Evolutionary conservation across 1,140 invertebrate species (phyloP).

Genomic region (Bombus soroeensis): DNA sequence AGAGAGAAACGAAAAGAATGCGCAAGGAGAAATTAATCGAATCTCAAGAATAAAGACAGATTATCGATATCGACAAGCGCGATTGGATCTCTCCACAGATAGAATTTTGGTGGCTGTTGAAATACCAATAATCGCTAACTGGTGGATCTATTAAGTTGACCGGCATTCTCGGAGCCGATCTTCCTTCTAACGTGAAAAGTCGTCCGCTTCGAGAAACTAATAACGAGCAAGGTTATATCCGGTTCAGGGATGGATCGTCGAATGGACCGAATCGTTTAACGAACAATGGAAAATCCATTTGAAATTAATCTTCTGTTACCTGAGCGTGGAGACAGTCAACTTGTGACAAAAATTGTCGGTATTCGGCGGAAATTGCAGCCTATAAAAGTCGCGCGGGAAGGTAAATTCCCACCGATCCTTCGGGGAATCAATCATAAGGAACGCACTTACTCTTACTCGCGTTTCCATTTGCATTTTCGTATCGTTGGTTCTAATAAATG

Average conservation of each 20-base stretch:
- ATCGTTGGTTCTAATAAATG: constrained; percentile 8
- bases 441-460: neutral
- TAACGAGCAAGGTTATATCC: constrained; percentile 30
- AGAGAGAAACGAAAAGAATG: too few species aligned
- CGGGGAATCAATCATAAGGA: neutral
- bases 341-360: constrained; percentile 34
- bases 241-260: neutral
- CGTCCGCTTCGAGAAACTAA: constrained; percentile 18
- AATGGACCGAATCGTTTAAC: constrained; percentile 37
- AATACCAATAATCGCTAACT: constrained; percentile 16
- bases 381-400: neutral
- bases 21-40: neutral
- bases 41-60: neutral
- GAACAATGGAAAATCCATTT: constrained; percentile 47
- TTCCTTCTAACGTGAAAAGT: neutral
- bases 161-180: neutral
- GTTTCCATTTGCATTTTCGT: constrained; percentile 10
- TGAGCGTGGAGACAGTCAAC: neutral
- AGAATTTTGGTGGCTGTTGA: neutral
- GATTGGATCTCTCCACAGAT: neutral
- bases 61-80: neutral
- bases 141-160: constrained; percentile 10
- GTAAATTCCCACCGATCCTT: constrained; percentile 6
- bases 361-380: constrained; percentile 22
- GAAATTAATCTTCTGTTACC: constrained; percentile 48